Percentiles rank a stretch among this genome's conserved stretches.
phyloP scores from a whole-genome alignment of 2,888 invertebrate species.

The Coecobrya sp. region DNA sequence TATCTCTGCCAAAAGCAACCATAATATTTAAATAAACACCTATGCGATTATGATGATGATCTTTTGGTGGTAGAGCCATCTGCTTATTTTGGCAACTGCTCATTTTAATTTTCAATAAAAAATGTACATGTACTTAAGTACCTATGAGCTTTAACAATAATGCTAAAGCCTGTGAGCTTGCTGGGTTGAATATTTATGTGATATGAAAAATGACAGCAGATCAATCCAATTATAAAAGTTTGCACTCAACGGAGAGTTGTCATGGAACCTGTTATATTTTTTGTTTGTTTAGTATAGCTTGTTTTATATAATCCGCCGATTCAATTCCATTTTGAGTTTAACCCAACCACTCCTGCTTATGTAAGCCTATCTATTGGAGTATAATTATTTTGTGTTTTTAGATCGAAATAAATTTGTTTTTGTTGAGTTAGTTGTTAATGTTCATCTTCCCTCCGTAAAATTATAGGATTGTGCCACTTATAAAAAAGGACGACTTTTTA shows the following conservation, averaged over 20 bases:
- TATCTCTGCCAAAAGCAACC: slow-evolving; percentile 27
- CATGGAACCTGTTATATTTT: slow-evolving; percentile 8
- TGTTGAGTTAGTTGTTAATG: neutral
- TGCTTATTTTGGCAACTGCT: slow-evolving; percentile 71
- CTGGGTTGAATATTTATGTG: neutral
- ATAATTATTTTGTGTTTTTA: neutral
- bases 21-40: neutral
- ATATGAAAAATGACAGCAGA: slow-evolving; percentile 32
- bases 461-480: neutral
- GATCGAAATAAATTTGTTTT: neutral
- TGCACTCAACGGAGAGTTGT: neutral
- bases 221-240: slow-evolving; percentile 24
- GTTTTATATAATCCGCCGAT: neutral
- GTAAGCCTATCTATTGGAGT: neutral
- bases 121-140: slow-evolving; percentile 1
- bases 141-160: slow-evolving; percentile 11
- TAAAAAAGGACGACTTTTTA: neutral
- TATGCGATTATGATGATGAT: neutral
- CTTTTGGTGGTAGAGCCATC: slow-evolving; percentile 24
- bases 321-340: neutral
- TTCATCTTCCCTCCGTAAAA: neutral
- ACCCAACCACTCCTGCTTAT: neutral
- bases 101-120: slow-evolving; percentile 50
- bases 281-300: neutral
- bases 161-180: too few species aligned